Evolutionary conservation across 2,888 invertebrate species (phyloP), one percentile per base, ranked within the genome.

Genomic region (Rhagonycha lutea): DNA sequence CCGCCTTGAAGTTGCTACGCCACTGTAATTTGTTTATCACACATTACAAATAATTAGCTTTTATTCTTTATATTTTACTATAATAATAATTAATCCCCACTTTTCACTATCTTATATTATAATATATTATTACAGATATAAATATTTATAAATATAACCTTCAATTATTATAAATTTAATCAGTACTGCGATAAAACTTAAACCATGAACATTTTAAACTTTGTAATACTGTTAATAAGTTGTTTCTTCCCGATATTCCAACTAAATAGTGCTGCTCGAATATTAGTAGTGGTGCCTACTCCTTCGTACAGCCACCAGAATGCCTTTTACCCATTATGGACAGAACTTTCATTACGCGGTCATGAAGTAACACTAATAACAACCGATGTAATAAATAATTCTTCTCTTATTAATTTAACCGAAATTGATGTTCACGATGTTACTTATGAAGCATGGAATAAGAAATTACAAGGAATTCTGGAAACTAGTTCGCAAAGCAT

Each of bases 341-440:
- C 18, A 18, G 18, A 18, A 18, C 18, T 18, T 18, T 18, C 18
- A 18, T 18, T 18, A 18, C 18, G 18, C 18, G 18, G 18, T 18
- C 18, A 18, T 18, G 18, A 18, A 18, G 18, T 18, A 2, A 18
- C 18, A 18, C 18, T 18, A 18, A 18, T 18, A 18, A 18, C 18
- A 18, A 18, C 18, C 18, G 18, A 18, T 18, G 18, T 89, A 0
- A 81, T 89, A 1, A 86, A 87, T 23, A 86, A 89, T 69, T 71
- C 81, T 10, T 77, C 82, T 1, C 81, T 88, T 0, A 79, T 82
- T 0, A 89, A 88, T 78, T 83, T 89, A 12, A 86, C 83, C 1
- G 86, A 89, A 80, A 86, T 90, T 65, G 86, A 88, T 78, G 68
- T 88, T 0, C 63, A 65, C 63, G 63, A 65, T 26, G 81, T 82